Base-by-base conservation (phyloP, 2,888 invertebrate species). In the Agonopterix arenella region DNA sequence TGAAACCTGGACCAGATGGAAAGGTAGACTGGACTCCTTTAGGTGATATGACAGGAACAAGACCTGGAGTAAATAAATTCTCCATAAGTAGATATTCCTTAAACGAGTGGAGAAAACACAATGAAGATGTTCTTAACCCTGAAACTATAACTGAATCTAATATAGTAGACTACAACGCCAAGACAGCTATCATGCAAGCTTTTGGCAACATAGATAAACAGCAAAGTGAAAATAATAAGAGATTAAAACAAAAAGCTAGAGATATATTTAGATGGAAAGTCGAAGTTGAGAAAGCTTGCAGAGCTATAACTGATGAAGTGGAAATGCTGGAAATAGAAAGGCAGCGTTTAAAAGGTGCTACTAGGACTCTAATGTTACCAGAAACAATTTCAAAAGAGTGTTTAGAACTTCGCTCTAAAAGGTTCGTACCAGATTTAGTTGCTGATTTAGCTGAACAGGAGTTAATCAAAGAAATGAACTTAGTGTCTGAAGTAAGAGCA, bases 361-460 rank as follows among this genome's bases (percentile, higher is more conserved):
- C 92, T 3, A 90, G 92, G 43, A 91, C 93, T 0, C 69, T 95
- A 4, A 92, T 92, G 70, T 76, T 94, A 52, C 95, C 95, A 0
- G 93, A 94, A 83, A 91, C 94, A 0, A 96, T 96, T 62, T 92
- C 92, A 0, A 93, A 91, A 52, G 95, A 96, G 75, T 95, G 95
- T 66, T 79, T 96, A 46, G 93, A 93, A 42, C 83, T 93, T 38
- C 89, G 96, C 44, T 91, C 93, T 0, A 92, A 91, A 36, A 90
- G 95, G 9, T 89, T 93, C 13, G 93, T 93, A 63, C 91, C 93
- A 0, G 96, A 96, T 76, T 81, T 96, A 45, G 93, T 95, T 0
- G 89, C 94, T 7, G 96, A 96, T 66, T 79, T 91, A 46, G 93
- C 95, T 8, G 95, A 96, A 73, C 93, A 94, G 58, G 95, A 95